phyloP scores from a whole-genome alignment of 92 coral and sea anemone genomes.

The Phymanthus crucifer region DNA sequence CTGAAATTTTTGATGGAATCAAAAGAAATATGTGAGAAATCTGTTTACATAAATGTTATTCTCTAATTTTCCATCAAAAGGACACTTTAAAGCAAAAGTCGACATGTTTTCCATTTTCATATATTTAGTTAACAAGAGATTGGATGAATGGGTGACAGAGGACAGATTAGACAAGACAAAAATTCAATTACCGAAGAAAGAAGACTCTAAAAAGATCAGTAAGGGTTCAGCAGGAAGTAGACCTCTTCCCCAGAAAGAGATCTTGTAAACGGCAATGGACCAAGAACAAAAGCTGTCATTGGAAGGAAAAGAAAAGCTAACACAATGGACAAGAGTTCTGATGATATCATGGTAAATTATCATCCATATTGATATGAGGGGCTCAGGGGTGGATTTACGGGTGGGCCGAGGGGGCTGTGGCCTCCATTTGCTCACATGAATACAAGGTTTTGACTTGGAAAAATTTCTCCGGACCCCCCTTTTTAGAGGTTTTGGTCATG shows the following conservation, averaged over 20 bases:
- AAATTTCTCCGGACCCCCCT: no score
- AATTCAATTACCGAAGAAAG: slow-evolving; percentile 91
- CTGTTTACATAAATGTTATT: no score
- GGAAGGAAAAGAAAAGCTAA: slow-evolving; percentile 95
- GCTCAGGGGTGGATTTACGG: no score
- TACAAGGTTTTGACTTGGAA: no score
- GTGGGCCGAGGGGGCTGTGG: no score
- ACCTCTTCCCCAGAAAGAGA: slow-evolving; percentile 97
- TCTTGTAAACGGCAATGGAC: slow-evolving; percentile 78
- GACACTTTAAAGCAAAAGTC: no score
- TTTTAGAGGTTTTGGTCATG: no score
- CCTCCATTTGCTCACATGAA: no score
- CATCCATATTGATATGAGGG: no score
- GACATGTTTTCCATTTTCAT: not conserved
- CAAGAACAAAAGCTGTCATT: slow-evolving; percentile 68
- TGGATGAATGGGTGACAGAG: slow-evolving; percentile 95
- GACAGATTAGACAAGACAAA: slow-evolving; percentile 75
- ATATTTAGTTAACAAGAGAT: slow-evolving; percentile 82
- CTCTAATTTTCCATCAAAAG: no score
- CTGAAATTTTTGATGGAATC: no score
- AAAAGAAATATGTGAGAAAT: no score
- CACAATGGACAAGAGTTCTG: slow-evolving; percentile 85
- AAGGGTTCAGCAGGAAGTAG: slow-evolving; percentile 87
- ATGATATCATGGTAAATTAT: slow-evolving; percentile 66
- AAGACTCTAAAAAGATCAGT: slow-evolving; percentile 73